Conservation (phyloP, 2,113 vertebrate genomes). For the Oryzias javanicus region DNA sequence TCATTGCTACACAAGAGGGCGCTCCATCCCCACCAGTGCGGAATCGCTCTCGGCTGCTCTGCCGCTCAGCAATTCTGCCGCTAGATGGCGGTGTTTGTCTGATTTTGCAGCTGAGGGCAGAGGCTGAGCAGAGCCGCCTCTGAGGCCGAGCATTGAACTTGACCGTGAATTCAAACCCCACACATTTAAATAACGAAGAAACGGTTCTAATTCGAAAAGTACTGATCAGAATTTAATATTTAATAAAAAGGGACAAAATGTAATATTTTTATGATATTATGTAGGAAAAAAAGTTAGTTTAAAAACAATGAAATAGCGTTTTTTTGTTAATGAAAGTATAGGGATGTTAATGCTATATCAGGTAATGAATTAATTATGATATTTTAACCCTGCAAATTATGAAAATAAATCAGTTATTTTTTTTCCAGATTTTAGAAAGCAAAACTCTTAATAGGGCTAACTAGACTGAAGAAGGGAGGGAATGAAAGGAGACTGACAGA, state of each 20-base stretch:
- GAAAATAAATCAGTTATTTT: too few relatives aligned
- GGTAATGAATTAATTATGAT: too few relatives aligned
- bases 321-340: too few relatives aligned
- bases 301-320: too few relatives aligned
- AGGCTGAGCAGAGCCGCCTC: slow-evolving; percentile 5
- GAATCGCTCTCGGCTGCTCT: neutral
- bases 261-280: neutral
- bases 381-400: too few relatives aligned
- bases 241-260: neutral
- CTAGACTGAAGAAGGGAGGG: slow-evolving; percentile 51
- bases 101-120: neutral
- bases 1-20: slow-evolving; percentile 15
- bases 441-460: slow-evolving; percentile 36
- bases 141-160: slow-evolving; percentile 38
- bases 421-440: too few relatives aligned
- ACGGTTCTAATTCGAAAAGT: neutral
- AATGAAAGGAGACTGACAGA: slow-evolving; percentile 49
- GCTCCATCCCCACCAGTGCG: neutral
- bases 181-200: neutral
- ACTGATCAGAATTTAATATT: neutral
- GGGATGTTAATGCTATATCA: too few relatives aligned
- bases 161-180: slow-evolving; percentile 59
- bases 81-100: slow-evolving; percentile 31
- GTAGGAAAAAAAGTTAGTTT: too few relatives aligned
- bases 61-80: neutral